phyloP scores from a whole-genome alignment of 2,888 invertebrate species.

The Dasysyrphus albostriatus region DNA sequence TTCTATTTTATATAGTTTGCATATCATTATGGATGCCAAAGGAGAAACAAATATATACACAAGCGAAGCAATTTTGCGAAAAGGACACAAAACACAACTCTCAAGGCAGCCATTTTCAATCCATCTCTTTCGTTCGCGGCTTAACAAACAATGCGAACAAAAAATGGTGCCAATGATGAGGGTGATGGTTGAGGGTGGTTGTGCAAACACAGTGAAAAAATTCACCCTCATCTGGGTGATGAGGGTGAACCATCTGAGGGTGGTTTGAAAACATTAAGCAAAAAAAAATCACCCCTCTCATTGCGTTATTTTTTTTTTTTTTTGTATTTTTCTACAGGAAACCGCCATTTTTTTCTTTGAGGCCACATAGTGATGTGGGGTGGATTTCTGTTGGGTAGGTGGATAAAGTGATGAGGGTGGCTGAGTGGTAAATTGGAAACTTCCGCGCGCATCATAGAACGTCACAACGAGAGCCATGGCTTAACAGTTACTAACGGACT shows the following conservation, averaged over 20 bases:
- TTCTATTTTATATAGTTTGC: slow-evolving; percentile 69
- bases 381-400: slow-evolving; percentile 28
- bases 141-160: slow-evolving; percentile 5
- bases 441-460: slow-evolving; percentile 75
- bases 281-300: slow-evolving; percentile 67
- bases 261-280: slow-evolving; percentile 20
- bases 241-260: slow-evolving; percentile 47
- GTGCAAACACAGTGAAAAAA: slow-evolving; percentile 43
- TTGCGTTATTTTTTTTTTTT: slow-evolving; percentile 28
- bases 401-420: slow-evolving; percentile 66
- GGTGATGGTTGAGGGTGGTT: slow-evolving; percentile 8
- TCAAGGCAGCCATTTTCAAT: slow-evolving; percentile 74
- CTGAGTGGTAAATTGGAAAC: slow-evolving; percentile 77
- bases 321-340: slow-evolving; percentile 76
- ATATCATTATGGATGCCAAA: slow-evolving; percentile 76
- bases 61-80: slow-evolving; percentile 45
- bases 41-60: slow-evolving; percentile 72
- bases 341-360: slow-evolving; percentile 79
- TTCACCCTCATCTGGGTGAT: slow-evolving; percentile 53
- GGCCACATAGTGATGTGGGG: slow-evolving; percentile 32
- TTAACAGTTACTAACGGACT: slow-evolving; percentile 47
- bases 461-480: slow-evolving; percentile 62
- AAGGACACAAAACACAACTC: slow-evolving; percentile 56
- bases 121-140: slow-evolving; percentile 67
- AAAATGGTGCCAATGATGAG: slow-evolving; percentile 60